phyloP scores from a whole-genome alignment of 37 sponge, comb jelly and placozoan genomes.

The Hormiphora californensis region DNA sequence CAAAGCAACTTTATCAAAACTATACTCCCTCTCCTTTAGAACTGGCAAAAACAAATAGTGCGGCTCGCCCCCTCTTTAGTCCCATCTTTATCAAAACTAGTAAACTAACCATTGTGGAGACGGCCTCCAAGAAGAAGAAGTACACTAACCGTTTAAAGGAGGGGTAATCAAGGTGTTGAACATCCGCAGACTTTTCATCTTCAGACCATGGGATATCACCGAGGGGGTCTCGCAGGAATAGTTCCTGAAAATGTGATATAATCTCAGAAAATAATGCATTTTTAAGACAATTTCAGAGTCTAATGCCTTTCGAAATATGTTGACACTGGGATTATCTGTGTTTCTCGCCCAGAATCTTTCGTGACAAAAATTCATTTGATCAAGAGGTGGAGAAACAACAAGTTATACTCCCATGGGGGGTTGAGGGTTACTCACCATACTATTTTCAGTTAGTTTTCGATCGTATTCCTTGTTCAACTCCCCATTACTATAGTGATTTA shows the following conservation, averaged over 20 bases:
- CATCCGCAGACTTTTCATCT: slow-evolving; percentile 70
- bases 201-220: slow-evolving; percentile 89
- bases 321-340: too few species aligned
- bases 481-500: slow-evolving; percentile 59
- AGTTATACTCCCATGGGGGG: not conserved
- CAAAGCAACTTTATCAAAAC: not conserved
- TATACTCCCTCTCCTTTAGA: too few species aligned
- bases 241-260: slow-evolving; percentile 57
- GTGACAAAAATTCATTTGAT: not conserved
- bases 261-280: not conserved
- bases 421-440: not conserved
- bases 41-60: too few species aligned
- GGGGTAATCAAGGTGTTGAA: slow-evolving; percentile 63
- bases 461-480: slow-evolving; percentile 87
- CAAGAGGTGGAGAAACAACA: not conserved
- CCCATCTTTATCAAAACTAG: not conserved
- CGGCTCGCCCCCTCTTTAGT: too few species aligned
- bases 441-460: slow-evolving; percentile 58
- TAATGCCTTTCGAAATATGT: too few species aligned
- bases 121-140: not conserved
- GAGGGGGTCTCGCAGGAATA: slow-evolving; percentile 75
- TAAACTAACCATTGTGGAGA: not conserved
- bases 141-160: slow-evolving; percentile 1
- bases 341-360: too few species aligned
- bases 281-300: too few species aligned